Percentiles rank a stretch among this genome's conserved stretches.
phyloP scores from a whole-genome alignment of 1,140 invertebrate genomes.

The Cydia strobilella region DNA sequence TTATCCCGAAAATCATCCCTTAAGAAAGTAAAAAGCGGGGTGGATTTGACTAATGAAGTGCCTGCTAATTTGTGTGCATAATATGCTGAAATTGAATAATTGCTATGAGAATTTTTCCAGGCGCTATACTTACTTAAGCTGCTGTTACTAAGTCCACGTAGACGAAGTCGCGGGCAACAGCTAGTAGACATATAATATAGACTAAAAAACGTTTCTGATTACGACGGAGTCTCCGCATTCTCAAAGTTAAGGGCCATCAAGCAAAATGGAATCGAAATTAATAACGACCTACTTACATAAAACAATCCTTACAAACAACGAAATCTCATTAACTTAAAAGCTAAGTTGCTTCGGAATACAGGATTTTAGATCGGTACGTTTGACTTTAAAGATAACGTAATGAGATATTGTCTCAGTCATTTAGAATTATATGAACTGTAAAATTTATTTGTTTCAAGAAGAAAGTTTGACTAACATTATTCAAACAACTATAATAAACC shows the following conservation, averaged over 20 bases:
- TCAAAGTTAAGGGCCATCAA: background rate
- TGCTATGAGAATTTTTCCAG: no score
- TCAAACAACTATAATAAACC: no score
- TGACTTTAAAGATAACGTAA: slow-evolving; percentile 2
- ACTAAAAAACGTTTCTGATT: background rate
- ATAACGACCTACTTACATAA: slow-evolving; percentile 5
- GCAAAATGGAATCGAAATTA: background rate
- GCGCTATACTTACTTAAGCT: no score
- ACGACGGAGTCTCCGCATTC: background rate
- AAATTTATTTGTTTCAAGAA: background rate
- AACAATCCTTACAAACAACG: slow-evolving; percentile 11
- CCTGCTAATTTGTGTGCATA: no score
- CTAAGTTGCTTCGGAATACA: background rate
- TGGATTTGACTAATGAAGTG: no score
- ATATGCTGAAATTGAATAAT: no score
- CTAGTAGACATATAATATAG: no score
- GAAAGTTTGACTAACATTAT: background rate
- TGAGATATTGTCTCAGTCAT: slow-evolving; percentile 1
- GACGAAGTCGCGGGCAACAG: no score
- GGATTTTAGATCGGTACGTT: background rate
- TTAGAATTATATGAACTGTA: background rate
- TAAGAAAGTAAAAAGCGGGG: no score
- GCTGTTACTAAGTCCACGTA: no score
- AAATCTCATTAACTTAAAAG: slow-evolving; percentile 9
- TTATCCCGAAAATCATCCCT: no score